Percentiles rank a stretch among this genome's conserved stretches.
These are phyloP conservation scores for Cyanistes caeruleus DNA, from an alignment of 2,113 vertebrate species.

Conservation along the genomic window DNA sequence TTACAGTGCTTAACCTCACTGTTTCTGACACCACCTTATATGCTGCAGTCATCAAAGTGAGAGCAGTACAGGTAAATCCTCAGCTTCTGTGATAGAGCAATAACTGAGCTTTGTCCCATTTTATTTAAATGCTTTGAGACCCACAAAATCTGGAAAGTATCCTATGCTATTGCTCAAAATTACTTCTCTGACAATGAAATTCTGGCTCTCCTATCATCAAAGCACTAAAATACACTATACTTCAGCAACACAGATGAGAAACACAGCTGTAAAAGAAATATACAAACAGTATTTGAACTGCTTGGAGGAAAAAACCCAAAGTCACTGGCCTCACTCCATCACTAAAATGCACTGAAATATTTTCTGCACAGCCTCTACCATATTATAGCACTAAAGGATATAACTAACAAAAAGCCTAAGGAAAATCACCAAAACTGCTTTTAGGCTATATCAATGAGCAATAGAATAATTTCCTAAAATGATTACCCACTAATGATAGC, in stretches of 20 bases:
- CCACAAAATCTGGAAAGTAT: background rate
- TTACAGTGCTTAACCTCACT: background rate
- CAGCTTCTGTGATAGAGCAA: background rate
- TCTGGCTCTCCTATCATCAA: background rate
- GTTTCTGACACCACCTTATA: background rate
- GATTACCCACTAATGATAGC: conserved; percentile 43
- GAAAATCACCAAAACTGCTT: conserved; percentile 2
- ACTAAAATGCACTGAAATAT: conserved; percentile 19
- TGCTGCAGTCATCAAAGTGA: background rate
- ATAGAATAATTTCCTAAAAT: conserved; percentile 56
- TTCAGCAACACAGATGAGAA: conserved; percentile 16
- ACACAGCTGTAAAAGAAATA: conserved; percentile 24
- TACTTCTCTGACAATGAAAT: background rate
- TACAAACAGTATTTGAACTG: background rate
- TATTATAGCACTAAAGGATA: conserved; percentile 10
- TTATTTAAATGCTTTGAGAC: conserved; percentile 11
- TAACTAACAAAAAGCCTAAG: background rate
- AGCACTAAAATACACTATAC: conserved; percentile 7
- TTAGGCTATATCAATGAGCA: conserved; percentile 23
- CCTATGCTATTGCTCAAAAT: background rate
- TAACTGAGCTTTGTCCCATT: background rate
- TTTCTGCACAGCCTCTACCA: background rate
- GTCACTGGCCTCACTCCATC: background rate
- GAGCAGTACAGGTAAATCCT: background rate
- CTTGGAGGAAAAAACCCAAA: background rate